Percentiles rank a stretch among this genome's conserved stretches.
Conservation (phyloP, 1,140 invertebrate species). For the Bombus turneri region DNA sequence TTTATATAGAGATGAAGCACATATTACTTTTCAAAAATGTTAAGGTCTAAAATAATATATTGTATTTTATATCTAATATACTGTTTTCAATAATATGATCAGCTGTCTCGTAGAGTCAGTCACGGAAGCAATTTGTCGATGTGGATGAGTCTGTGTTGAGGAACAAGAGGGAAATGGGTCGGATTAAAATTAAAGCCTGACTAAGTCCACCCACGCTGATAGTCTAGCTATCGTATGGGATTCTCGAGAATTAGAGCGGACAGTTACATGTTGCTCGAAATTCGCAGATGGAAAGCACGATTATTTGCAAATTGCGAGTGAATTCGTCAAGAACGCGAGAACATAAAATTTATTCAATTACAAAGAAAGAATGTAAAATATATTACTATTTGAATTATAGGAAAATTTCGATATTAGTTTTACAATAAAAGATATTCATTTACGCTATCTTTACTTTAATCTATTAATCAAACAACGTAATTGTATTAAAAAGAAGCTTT, state of each 20-base stretch:
- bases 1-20: no score
- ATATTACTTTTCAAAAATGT: no score
- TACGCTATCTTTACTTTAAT: neutral
- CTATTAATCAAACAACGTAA: no score
- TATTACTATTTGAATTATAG: neutral
- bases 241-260: slow-evolving; percentile 9
- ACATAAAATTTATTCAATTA: neutral
- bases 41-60: neutral
- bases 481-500: neutral
- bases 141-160: slow-evolving; percentile 25
- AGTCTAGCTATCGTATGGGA: slow-evolving; percentile 26
- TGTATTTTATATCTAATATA: neutral
- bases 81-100: neutral
- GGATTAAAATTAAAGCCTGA: slow-evolving; percentile 71
- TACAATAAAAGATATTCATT: neutral
- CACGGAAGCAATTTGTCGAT: slow-evolving; percentile 43
- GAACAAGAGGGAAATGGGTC: slow-evolving; percentile 63
- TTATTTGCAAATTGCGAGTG: no score
- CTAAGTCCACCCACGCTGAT: slow-evolving; percentile 65
- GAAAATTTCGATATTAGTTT: neutral
- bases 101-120: slow-evolving; percentile 4
- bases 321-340: neutral
- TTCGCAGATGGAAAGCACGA: neutral
- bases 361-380: neutral
- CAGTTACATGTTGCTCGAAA: slow-evolving; percentile 4